Evolutionary conservation across 2,113 vertebrate species (phyloP), one percentile per base, ranked within the genome.

Genomic region (Platichthys flesus): DNA sequence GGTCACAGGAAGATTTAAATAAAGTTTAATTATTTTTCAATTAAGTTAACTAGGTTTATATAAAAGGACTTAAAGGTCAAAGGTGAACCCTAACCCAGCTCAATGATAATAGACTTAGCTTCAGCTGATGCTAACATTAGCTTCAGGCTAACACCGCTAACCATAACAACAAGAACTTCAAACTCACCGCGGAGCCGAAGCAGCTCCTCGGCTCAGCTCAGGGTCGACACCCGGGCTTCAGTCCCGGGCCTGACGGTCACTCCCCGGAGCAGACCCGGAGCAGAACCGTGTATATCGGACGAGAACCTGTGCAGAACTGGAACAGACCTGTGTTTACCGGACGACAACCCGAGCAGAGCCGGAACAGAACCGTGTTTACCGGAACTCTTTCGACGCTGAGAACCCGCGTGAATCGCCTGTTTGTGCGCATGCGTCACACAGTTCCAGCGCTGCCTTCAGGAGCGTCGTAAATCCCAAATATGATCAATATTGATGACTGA

Each of bases 111-210:
- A 13, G n/a, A 35, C 31, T 47, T 26, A 28, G 9, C 4, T 21
- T 31, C 28, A 2, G 63, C 26, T 28, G 26, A 3, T 12, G 59
- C 64, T 74, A 73, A 61, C 12, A 51, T 75, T 86, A 75, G 63
- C 67, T 49, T 42, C 40, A 6, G 10, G 59, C 55, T 61, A 59
- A 40, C 59, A n/a, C 40, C 10, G 55, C 23, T 40, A 28, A 1
- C 55, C 1, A 4, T 12, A 57, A 9, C 52, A 54, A 42, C 5
- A 51, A 7, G 47, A 31, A 31, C 47, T 18, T 9, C 16, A 59
- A 4, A 8, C 26, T 14, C 20, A n/a, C 26, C 49, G 20, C 3
- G 13, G 21, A 23, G 14, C 16, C 3, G 45, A 18, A 3, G 42
- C 23, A 13, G 45, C 24, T 55, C 9, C n/a, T 54, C 23, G 8